phyloP scores from a whole-genome alignment of 2,113 vertebrate genomes.

The Thermophis baileyi region DNA sequence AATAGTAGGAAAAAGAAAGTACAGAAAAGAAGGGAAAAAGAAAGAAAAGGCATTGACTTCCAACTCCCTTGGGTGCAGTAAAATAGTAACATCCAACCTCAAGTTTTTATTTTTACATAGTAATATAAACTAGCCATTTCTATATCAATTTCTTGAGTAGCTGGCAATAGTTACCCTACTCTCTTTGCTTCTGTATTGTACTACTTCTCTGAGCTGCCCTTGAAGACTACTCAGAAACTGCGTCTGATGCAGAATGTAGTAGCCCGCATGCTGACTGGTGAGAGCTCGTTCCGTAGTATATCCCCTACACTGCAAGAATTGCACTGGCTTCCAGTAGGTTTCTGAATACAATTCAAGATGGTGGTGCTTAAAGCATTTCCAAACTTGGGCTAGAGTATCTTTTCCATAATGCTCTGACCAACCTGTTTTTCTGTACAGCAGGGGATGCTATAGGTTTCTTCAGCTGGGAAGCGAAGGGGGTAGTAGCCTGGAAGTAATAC shows the following conservation, averaged over 20 bases:
- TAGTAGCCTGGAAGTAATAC: background rate
- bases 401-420: background rate
- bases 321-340: background rate
- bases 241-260: background rate
- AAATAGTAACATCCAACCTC: no score
- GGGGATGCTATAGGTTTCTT: background rate
- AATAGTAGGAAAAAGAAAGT: no score
- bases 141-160: background rate
- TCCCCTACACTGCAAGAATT: background rate
- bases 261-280: background rate
- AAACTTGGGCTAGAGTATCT: background rate
- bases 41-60: no score
- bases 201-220: background rate
- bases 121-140: no score
- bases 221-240: background rate
- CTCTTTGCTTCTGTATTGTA: background rate
- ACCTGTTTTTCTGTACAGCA: background rate
- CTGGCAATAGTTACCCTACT: background rate
- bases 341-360: background rate
- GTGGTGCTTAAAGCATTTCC: background rate
- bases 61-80: no score
- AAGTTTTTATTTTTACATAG: no score
- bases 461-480: background rate
- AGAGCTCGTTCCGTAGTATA: background rate
- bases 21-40: no score